These are phyloP conservation scores for Rhabdophis nuchalis DNA, from an alignment of 2,797 vertebrate species.

Conservation along the genomic window DNA sequence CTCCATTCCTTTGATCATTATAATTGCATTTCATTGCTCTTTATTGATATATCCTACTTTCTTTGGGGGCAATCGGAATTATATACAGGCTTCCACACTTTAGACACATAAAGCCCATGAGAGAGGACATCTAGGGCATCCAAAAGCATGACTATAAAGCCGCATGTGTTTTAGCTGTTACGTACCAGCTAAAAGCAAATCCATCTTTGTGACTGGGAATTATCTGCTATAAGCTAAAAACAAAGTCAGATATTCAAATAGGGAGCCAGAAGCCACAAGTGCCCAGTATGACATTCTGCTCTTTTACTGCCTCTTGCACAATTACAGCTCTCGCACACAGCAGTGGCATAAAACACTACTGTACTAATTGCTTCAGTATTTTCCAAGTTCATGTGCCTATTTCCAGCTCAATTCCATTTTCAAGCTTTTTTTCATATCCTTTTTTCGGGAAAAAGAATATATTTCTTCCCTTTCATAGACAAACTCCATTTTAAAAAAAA, in stretches of 20 bases:
- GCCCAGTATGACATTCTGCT: background rate
- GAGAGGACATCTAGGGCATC: background rate
- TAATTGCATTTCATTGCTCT: background rate
- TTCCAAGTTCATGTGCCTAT: background rate
- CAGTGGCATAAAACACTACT: background rate
- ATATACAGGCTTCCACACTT: background rate
- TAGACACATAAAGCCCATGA: background rate
- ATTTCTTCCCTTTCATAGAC: background rate
- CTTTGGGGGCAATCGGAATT: background rate
- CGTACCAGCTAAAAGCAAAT: background rate
- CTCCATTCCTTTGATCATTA: background rate
- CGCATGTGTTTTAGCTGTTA: background rate
- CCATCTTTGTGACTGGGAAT: background rate
- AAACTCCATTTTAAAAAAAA: constrained; percentile 22
- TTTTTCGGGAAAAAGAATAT: background rate
- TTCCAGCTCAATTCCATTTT: background rate
- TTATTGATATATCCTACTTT: background rate
- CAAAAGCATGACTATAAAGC: background rate
- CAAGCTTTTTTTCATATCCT: background rate
- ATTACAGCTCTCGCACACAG: background rate
- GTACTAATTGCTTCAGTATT: background rate
- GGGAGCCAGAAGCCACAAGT: background rate
- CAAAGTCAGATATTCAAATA: background rate
- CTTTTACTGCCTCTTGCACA: background rate
- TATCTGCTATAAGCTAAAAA: background rate